phyloP scores from a whole-genome alignment of 35 echinoderm and acorn worm genomes.

The Hemicentrotus pulcherrimus region DNA sequence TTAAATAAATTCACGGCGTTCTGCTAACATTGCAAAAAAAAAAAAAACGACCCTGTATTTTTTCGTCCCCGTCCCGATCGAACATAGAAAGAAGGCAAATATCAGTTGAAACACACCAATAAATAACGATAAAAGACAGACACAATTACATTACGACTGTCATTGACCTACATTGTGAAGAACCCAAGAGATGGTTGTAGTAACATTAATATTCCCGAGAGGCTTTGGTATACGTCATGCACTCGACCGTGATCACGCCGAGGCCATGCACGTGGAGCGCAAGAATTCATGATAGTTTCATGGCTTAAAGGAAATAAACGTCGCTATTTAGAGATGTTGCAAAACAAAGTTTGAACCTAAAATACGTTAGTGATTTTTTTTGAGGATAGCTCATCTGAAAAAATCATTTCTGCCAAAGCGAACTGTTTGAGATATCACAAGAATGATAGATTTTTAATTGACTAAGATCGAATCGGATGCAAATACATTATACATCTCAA shows the following conservation, averaged over 20 bases:
- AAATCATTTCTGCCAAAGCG: no score
- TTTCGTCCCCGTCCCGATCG: neutral
- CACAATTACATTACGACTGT: neutral
- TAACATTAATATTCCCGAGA: neutral
- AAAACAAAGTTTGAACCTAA: no score
- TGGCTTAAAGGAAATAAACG: neutral
- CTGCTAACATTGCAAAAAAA: neutral
- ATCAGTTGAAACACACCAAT: neutral
- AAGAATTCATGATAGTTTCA: neutral
- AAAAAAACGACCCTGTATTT: neutral
- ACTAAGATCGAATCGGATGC: no score
- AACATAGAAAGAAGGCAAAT: neutral
- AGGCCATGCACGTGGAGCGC: neutral
- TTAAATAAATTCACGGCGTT: neutral
- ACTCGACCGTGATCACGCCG: neutral
- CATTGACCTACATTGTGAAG: neutral
- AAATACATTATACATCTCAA: no score
- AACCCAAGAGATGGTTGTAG: neutral
- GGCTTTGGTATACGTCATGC: neutral
- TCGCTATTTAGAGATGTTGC: no score
- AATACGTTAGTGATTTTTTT: no score
- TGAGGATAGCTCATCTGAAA: no score
- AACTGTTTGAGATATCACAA: no score
- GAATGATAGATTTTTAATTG: no score
- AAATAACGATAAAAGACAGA: neutral